phyloP scores from a whole-genome alignment of 2,113 vertebrate species.

The Zootoca vivipara region DNA sequence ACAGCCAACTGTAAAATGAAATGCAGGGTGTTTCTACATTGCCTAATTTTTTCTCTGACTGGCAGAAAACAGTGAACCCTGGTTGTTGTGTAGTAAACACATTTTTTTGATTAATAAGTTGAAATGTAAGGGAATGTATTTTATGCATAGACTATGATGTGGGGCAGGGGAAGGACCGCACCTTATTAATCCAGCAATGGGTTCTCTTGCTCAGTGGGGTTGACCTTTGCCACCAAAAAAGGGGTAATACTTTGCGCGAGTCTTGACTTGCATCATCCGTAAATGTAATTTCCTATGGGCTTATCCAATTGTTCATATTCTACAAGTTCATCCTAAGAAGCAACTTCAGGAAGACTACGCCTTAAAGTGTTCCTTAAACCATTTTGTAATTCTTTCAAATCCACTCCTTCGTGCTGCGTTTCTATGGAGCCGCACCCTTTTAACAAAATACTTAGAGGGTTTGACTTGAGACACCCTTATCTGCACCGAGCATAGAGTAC shows the following conservation, averaged over 20 bases:
- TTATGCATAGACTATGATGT: neutral
- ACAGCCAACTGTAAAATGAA: neutral
- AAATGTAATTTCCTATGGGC: slow-evolving; percentile 1
- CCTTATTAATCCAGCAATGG: neutral
- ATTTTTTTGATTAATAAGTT: neutral
- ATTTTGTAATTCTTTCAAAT: neutral
- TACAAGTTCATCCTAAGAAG: neutral
- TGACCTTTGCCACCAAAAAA: neutral
- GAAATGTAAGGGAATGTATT: neutral
- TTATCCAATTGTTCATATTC: neutral
- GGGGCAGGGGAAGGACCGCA: neutral
- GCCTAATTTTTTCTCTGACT: neutral
- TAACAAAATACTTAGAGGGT: neutral
- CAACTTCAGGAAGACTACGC: neutral
- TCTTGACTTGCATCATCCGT: neutral
- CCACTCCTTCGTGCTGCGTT: neutral
- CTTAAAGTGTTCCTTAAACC: neutral
- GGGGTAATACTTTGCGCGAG: neutral
- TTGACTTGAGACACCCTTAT: neutral
- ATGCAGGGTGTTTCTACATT: neutral
- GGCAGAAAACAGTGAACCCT: neutral
- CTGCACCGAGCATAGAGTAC: neutral
- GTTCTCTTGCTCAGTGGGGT: neutral
- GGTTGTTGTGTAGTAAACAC: neutral
- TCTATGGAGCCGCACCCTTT: neutral